Percentiles rank a stretch among this genome's conserved stretches.
Conservation (phyloP, 1,140 invertebrate species). For the Drosophila yakuba region DNA sequence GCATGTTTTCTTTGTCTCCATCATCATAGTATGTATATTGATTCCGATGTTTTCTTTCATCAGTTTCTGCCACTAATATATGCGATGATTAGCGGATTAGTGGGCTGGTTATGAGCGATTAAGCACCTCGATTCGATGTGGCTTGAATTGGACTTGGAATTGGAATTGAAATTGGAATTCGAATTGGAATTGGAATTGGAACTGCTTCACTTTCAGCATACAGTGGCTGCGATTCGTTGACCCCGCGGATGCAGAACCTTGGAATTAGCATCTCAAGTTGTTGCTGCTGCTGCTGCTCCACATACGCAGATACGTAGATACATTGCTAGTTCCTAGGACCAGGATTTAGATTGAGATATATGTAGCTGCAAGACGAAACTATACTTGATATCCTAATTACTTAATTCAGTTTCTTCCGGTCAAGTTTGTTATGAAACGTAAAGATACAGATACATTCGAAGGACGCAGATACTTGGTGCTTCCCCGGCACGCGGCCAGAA, state of each 20-base stretch:
- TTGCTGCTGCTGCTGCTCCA: constrained; percentile 37
- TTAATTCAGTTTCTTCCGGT: not conserved
- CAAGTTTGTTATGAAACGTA: not conserved
- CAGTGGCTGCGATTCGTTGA: constrained; percentile 64
- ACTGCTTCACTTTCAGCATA: constrained; percentile 13
- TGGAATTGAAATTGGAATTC: not conserved
- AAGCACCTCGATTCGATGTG: constrained; percentile 21
- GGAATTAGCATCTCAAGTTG: constrained; percentile 67
- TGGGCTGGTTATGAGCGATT: constrained; percentile 63
- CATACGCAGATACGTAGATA: constrained; percentile 48
- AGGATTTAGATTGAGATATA: not conserved
- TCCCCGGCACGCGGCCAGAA: constrained; percentile 14
- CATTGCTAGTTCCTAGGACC: not conserved
- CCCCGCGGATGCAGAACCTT: constrained; percentile 77
- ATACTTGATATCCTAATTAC: too few relatives aligned
- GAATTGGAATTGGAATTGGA: not conserved
- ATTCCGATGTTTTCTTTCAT: constrained; percentile 33
- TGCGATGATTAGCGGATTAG: constrained; percentile 73
- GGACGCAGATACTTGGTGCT: not conserved
- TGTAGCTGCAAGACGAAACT: too few relatives aligned
- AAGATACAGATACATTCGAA: not conserved
- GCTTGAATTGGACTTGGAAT: constrained; percentile 28
- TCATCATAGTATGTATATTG: constrained; percentile 9
- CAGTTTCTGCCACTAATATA: constrained; percentile 33
- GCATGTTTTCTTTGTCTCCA: constrained; percentile 45